Conservation (phyloP, 2,113 vertebrate species). For the Megalops atlanticus region DNA sequence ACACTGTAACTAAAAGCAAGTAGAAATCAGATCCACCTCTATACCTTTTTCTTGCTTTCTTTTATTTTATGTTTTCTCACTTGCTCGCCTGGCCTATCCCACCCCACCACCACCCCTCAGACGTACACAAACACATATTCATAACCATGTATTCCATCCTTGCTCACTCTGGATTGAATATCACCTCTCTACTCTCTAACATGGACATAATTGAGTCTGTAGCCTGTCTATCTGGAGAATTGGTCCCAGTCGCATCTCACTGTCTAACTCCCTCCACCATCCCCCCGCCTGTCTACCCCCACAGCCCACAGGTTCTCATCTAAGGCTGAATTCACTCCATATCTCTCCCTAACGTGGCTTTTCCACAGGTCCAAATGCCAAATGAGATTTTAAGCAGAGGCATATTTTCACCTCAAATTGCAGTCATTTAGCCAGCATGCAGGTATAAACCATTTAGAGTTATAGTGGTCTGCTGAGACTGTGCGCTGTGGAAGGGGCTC, state of each 20-base stretch:
- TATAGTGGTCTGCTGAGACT: neutral
- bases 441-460: slow-evolving; percentile 58
- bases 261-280: slow-evolving; percentile 39
- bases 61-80: no score
- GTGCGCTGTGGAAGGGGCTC: neutral
- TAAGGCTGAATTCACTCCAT: slow-evolving; percentile 21
- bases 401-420: slow-evolving; percentile 50
- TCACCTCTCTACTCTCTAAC: neutral
- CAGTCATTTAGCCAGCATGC: slow-evolving; percentile 62
- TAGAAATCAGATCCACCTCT: no score
- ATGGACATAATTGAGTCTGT: neutral
- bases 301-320: slow-evolving; percentile 30
- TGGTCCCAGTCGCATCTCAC: slow-evolving; percentile 8
- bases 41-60: no score
- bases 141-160: slow-evolving; percentile 20
- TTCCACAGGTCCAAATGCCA: slow-evolving; percentile 56
- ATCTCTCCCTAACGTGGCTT: slow-evolving; percentile 33
- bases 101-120: no score
- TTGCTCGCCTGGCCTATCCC: no score
- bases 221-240: neutral
- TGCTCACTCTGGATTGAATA: neutral
- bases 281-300: slow-evolving; percentile 16
- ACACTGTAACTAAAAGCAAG: no score
- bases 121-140: no score
- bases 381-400: slow-evolving; percentile 70